Percentiles rank a stretch among this genome's conserved stretches.
Evolutionary conservation across 2,113 vertebrate species (phyloP).

Genomic region (Galeopterus variegatus): DNA sequence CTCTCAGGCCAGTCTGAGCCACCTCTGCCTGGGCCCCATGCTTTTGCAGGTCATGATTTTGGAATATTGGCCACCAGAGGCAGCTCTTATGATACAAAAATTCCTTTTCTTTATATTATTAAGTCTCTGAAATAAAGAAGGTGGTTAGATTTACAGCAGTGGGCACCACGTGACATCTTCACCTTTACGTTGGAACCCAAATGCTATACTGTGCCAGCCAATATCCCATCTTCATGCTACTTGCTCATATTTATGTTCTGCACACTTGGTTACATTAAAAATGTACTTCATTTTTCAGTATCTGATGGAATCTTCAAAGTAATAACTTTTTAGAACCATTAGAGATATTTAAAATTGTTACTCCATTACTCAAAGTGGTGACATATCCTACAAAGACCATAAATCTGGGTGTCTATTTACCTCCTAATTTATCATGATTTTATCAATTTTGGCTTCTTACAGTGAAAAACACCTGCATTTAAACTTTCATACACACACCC

Average conservation of each 20-base stretch:
- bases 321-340: background rate
- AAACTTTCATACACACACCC: background rate
- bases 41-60: background rate
- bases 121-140: background rate
- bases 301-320: background rate
- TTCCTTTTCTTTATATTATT: background rate
- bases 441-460: background rate
- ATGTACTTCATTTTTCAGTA: background rate
- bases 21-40: background rate
- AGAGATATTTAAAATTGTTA: background rate
- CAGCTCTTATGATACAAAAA: background rate
- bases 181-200: background rate
- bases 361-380: background rate
- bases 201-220: too few relatives aligned
- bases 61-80: background rate
- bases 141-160: background rate
- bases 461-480: background rate
- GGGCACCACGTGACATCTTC: rapidly evolving
- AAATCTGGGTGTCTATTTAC: rapidly evolving
- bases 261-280: background rate
- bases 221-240: rapidly evolving
- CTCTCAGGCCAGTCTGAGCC: rapidly evolving
- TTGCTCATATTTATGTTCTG: background rate
- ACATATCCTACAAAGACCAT: background rate
- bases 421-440: background rate